phyloP scores from a whole-genome alignment of 2,888 invertebrate genomes.

The Tricholauxania praeusta region DNA sequence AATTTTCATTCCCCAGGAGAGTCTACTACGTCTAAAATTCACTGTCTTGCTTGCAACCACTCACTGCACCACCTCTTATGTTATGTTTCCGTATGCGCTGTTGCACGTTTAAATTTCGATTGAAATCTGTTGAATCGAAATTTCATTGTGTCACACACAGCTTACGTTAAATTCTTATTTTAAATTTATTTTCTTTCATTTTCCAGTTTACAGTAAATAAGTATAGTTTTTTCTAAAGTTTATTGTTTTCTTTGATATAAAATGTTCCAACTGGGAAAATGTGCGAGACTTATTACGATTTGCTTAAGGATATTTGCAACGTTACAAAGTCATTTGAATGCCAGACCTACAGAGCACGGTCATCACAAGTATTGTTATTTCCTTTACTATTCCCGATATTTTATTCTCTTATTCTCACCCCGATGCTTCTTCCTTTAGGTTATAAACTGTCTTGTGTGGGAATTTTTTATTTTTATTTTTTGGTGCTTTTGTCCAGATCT shows the following conservation, averaged over 20 bases:
- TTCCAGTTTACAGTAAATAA: background rate
- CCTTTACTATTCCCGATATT: background rate
- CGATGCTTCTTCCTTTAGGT: background rate
- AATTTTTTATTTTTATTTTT: constrained; percentile 12
- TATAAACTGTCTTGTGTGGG: constrained; percentile 3
- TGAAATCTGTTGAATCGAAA: constrained; percentile 19
- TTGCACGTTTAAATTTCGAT: constrained; percentile 14
- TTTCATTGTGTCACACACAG: background rate
- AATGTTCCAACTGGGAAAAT: constrained; percentile 23
- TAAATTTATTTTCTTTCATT: background rate
- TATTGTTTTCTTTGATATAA: background rate
- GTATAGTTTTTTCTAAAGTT: background rate
- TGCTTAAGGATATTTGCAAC: background rate
- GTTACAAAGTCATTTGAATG: background rate
- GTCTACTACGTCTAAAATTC: no score
- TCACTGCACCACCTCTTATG: background rate
- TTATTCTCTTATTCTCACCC: background rate
- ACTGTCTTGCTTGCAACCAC: background rate
- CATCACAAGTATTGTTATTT: background rate
- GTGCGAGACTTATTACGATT: constrained; percentile 26
- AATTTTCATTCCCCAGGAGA: background rate
- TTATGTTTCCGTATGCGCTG: background rate
- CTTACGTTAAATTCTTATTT: background rate
- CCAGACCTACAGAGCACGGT: background rate
- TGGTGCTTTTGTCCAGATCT: constrained; percentile 1